Evolutionary conservation across 1,140 invertebrate genomes (phyloP), one percentile per base, ranked within the genome.

Genomic region (Leptonema lineaticorne): DNA sequence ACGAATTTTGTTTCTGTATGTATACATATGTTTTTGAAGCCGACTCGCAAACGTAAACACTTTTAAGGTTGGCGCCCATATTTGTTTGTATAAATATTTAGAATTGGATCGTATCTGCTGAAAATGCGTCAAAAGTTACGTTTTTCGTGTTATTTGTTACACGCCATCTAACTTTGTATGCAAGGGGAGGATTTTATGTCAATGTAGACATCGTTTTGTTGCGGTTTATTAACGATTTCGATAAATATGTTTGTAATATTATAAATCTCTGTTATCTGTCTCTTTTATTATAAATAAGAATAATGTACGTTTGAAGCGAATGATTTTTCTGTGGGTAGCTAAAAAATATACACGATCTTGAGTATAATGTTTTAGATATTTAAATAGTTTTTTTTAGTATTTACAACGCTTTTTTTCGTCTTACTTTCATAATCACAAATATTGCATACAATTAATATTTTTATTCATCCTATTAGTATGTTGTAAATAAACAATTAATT

Each of bases 131-230:
- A 53, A 53, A 53, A 53, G 27, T 24, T 20, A 53, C 14, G 14
- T 24, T 53, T 14, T 41, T 16, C 22, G 30, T 9, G 50, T 53
- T 24, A 24, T 53, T 53, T 26, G 50, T 53, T 53, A 53, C 50
- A 53, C 50, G 22, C 50, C 50, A 53, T 53, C 50, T 53, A 53
- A 53, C 50, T 22, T 22, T 22, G 50, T 26, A 53, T 24, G 24
- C 11, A 24, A 14, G 50, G 50, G 50, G 50, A 53, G 24, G 50
- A 53, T 53, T 53, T 53, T 53, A 53, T 53, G 50, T 53, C 50
- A 53, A 53, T 53, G 50, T 53, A 53, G 27, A 53, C 50, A 53
- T 53, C 50, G 50, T 2, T 53, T 53, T 26, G 24, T 20, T 53
- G 50, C 11, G 50, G 50, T 53, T 53, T 53, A 53, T 53, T 24